A percentile compares a stretch with the other conserved stretches of the same genome.
These are phyloP conservation scores for Atrina japonica DNA, from an alignment of 2,888 invertebrate species.

Conservation along the genomic window DNA sequence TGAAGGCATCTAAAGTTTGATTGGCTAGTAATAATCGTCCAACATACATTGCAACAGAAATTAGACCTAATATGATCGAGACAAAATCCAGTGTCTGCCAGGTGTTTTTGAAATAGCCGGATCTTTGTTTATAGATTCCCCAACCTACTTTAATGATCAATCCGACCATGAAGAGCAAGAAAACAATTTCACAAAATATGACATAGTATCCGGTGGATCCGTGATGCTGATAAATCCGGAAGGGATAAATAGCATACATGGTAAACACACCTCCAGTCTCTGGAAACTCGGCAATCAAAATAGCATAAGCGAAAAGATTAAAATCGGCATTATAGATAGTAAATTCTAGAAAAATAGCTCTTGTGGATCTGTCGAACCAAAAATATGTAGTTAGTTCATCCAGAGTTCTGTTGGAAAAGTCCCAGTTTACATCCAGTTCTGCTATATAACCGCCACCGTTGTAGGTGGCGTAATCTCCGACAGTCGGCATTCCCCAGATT, in stretches of 20 bases:
- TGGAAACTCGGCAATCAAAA: slow-evolving; percentile 71
- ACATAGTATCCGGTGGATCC: slow-evolving; percentile 57
- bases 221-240: slow-evolving; percentile 59
- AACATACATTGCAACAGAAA: slow-evolving; percentile 54
- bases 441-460: slow-evolving; percentile 72
- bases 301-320: slow-evolving; percentile 69
- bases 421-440: slow-evolving; percentile 60
- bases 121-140: slow-evolving; percentile 49
- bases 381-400: slow-evolving; percentile 52
- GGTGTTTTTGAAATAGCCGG: slow-evolving; percentile 51
- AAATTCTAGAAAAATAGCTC: slow-evolving; percentile 71
- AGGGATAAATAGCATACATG: slow-evolving; percentile 56
- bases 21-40: slow-evolving; percentile 50
- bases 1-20: slow-evolving; percentile 55
- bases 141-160: slow-evolving; percentile 48
- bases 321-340: slow-evolving; percentile 69
- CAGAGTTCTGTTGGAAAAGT: slow-evolving; percentile 57
- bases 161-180: slow-evolving; percentile 51
- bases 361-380: slow-evolving; percentile 71
- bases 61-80: slow-evolving; percentile 47
- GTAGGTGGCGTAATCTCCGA: slow-evolving; percentile 60
- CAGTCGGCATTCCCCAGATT: slow-evolving; percentile 63
- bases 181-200: slow-evolving; percentile 57
- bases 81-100: slow-evolving; percentile 64
- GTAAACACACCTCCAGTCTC: slow-evolving; percentile 69